A percentile compares a stretch with the other conserved stretches of the same genome.
These are phyloP conservation scores for Cydia splendana DNA, from an alignment of 1,140 invertebrate species.

Conservation along the genomic window DNA sequence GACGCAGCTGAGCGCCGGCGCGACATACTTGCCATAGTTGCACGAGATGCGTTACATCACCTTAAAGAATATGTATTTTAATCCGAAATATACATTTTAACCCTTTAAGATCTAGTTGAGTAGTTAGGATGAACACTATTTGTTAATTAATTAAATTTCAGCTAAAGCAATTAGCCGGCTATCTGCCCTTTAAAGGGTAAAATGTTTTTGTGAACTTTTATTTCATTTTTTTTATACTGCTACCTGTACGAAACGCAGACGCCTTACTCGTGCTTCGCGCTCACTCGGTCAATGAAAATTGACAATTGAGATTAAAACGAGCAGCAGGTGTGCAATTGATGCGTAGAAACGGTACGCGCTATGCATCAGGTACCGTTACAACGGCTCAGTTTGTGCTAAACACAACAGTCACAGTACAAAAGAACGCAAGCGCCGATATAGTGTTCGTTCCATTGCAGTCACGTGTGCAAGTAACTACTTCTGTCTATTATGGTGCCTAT, in stretches of 20 bases:
- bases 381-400: slow-evolving; percentile 31
- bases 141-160: too few species aligned
- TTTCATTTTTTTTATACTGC: background rate
- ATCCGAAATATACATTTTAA: too few species aligned
- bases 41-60: slow-evolving; percentile 4
- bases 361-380: slow-evolving; percentile 41
- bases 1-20: background rate
- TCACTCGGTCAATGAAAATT: background rate
- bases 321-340: slow-evolving; percentile 9
- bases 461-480: background rate
- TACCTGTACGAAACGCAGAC: background rate
- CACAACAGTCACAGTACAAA: slow-evolving; percentile 18
- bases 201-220: too few species aligned
- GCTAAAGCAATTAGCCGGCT: too few species aligned
- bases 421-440: background rate
- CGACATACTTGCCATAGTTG: slow-evolving; percentile 4
- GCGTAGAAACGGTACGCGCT: slow-evolving; percentile 50
- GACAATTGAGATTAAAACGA: background rate
- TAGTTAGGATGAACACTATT: too few species aligned
- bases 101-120: too few species aligned
- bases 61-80: too few species aligned
- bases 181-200: too few species aligned
- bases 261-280: too few species aligned
- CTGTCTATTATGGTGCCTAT: too few species aligned
- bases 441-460: background rate